These are phyloP conservation scores for Rostratula benghalensis DNA, from an alignment of 2,113 vertebrate species.

Conservation along the genomic window DNA sequence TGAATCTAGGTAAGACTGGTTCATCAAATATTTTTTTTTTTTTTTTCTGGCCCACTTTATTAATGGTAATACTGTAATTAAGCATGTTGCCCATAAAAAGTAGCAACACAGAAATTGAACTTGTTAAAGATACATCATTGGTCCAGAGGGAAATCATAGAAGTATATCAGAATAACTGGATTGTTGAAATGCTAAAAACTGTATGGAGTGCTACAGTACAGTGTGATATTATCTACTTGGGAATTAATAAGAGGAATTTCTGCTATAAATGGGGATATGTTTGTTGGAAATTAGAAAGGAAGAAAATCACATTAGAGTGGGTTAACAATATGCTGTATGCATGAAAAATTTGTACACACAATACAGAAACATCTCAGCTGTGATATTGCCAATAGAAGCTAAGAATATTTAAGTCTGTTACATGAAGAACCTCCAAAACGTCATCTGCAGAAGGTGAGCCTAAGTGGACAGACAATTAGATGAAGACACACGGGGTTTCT, in stretches of 20 bases:
- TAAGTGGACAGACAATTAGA: not conserved
- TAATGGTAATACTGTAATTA: not conserved
- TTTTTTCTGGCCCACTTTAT: not conserved
- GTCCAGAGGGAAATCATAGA: not conserved
- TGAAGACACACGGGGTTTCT: not conserved
- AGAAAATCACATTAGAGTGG: not conserved
- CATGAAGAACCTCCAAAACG: not conserved
- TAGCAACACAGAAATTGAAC: not conserved
- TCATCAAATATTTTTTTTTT: not conserved
- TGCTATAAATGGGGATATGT: not conserved
- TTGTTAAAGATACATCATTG: not conserved
- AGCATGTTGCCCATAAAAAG: not conserved
- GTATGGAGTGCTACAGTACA: not conserved
- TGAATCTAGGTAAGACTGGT: not conserved
- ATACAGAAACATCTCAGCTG: not conserved
- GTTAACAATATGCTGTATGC: not conserved
- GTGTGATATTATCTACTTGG: not conserved
- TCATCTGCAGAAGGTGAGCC: not conserved
- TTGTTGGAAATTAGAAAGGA: not conserved
- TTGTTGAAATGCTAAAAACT: not conserved
- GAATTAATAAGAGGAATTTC: not conserved
- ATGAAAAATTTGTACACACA: not conserved
- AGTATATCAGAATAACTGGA: not conserved
- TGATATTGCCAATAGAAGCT: not conserved
- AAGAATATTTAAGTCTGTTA: not conserved